These are phyloP conservation scores for Pasiphila rectangulata DNA, from an alignment of 2,888 invertebrate species.

Conservation along the genomic window DNA sequence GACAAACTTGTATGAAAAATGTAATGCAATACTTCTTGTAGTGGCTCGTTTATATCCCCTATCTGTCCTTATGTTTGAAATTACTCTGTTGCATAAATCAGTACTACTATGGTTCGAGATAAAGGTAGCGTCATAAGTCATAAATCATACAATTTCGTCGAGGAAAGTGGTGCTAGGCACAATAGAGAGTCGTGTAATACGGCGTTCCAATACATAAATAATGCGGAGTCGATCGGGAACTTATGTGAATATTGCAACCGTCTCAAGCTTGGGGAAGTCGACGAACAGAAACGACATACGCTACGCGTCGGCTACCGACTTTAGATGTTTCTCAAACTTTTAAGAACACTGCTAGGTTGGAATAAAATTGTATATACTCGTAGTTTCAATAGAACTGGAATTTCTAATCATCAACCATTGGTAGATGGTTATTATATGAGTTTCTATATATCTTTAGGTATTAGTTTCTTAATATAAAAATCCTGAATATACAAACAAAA, in stretches of 20 bases:
- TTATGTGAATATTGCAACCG: conserved; percentile 46
- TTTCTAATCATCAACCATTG: no score
- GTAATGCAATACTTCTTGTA: neutral
- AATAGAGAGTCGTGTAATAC: conserved; percentile 58
- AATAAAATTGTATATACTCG: no score
- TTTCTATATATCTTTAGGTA: no score
- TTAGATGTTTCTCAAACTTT: conserved; percentile 45
- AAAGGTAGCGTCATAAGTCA: conserved; percentile 19
- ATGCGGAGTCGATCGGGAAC: conserved; percentile 52
- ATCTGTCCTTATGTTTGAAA: conserved; percentile 24
- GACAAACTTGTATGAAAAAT: no score
- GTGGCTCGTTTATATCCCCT: neutral
- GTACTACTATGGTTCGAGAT: conserved; percentile 18
- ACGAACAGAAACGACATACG: conserved; percentile 42
- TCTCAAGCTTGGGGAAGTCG: conserved; percentile 44
- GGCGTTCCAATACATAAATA: conserved; percentile 56
- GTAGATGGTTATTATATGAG: no score
- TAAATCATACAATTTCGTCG: conserved; percentile 20
- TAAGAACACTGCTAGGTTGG: no score
- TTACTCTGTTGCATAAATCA: conserved; percentile 26
- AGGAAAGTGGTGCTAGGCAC: conserved; percentile 40
- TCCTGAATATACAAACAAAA: no score
- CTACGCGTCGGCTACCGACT: conserved; percentile 35
- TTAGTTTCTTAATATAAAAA: no score
- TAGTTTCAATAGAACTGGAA: no score